Evolutionary conservation across 2,113 vertebrate genomes (phyloP), one percentile per base, ranked within the genome.

Genomic region (Xiphophorus hellerii): DNA sequence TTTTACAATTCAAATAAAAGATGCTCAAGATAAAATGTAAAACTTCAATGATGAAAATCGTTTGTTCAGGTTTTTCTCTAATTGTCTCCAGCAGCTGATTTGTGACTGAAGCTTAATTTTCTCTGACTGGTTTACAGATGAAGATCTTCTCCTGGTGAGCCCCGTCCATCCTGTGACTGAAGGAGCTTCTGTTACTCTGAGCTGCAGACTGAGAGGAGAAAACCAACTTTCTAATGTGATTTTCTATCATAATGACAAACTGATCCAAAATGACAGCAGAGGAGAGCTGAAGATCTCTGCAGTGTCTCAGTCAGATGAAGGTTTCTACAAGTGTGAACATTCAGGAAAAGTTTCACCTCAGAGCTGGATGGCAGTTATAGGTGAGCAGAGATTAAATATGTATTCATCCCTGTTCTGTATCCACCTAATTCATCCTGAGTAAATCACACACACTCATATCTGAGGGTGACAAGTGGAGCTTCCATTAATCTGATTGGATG

Each of bases 281-380:
- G 1, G 8, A 5, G 73, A 88, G 68, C 62, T 90, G 42, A 72
- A 27, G 0, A 84, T 91, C 3, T 12, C 67, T n/a, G 64, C 74
- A 65, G 83, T 85, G 65, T 84, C 83, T 10, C 72, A 63, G 77
- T 81, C 76, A 35, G 69, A 89, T 20, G 80, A 91, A 66, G 89
- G 89, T 0, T 77, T 83, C 62, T 91, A 91, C 64, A 73, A 62
- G 48, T 91, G 90, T 79, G 0, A 10, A 1, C 28, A 35, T 42
- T 68, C 27, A 62, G 20, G 15, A 22, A 0, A 29, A 0, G 3
- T 25, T 13, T 82, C 78, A 31, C 4, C 5, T 44, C 27, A 77
- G 72, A 89, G 85, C 8, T 90, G 87, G 89, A 58, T 90, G 76
- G 30, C 78, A 6, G 76, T 90, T 0, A 72, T 17, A 76, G 2